Evolutionary conservation across 2,888 invertebrate genomes (phyloP).

Genomic region (Tinea trinotella): DNA sequence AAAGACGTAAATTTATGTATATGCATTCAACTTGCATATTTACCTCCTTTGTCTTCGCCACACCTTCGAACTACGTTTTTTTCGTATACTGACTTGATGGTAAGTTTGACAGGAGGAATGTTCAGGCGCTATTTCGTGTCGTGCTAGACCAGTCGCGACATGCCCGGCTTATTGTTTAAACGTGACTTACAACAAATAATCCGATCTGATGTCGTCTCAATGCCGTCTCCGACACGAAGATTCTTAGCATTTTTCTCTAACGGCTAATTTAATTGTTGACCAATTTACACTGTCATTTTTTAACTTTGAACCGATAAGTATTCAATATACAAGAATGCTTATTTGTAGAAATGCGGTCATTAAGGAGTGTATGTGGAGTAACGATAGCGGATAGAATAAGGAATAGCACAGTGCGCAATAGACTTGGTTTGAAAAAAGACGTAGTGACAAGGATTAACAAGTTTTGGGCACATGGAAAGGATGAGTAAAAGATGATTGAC

Average conservation of each 20-base stretch:
- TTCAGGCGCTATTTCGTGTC: constrained; percentile 42
- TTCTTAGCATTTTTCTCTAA: constrained; percentile 16
- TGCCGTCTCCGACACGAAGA: constrained; percentile 62
- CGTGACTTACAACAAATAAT: constrained; percentile 32
- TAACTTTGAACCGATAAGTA: not conserved
- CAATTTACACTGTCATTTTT: not conserved
- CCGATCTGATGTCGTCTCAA: constrained; percentile 65
- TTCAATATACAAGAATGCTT: no score
- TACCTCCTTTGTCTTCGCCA: not conserved
- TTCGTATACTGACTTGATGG: constrained; percentile 45
- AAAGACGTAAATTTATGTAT: no score
- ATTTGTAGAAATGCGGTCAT: no score
- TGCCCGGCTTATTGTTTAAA: constrained; percentile 11
- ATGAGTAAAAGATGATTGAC: no score
- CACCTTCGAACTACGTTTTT: constrained; percentile 30
- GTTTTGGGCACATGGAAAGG: no score
- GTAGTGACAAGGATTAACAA: no score
- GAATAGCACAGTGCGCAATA: no score
- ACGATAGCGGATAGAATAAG: no score
- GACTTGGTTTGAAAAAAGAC: no score
- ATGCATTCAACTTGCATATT: no score
- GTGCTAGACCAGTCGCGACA: constrained; percentile 29
- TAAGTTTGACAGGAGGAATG: constrained; percentile 65
- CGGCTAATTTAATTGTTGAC: not conserved
- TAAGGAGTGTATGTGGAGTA: no score